Percentiles rank a stretch among this genome's conserved stretches.
Evolutionary conservation across 2,888 invertebrate species (phyloP).

Genomic region (Lasioglossum leucozonium): DNA sequence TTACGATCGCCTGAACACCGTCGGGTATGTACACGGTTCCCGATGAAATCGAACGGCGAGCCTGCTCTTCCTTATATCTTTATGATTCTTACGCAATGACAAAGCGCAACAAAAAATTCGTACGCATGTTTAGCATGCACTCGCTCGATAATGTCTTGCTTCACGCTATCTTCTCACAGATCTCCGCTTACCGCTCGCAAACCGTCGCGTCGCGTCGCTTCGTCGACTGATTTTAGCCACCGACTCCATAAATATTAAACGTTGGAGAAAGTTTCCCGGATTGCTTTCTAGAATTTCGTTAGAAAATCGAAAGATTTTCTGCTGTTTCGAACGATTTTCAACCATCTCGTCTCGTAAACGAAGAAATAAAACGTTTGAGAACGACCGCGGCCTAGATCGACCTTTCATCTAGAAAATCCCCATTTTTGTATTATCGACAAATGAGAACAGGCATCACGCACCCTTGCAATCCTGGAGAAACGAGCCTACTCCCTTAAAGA

Average conservation of each 20-base stretch:
- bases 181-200: background rate
- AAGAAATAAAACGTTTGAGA: too few relatives aligned
- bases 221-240: background rate
- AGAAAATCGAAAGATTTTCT: background rate
- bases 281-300: background rate
- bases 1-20: constrained; percentile 68
- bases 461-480: too few relatives aligned
- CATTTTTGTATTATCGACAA: too few relatives aligned
- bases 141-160: constrained; percentile 34
- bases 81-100: constrained; percentile 65
- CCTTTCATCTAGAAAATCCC: too few relatives aligned
- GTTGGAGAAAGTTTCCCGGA: background rate
- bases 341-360: too few relatives aligned
- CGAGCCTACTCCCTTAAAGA: too few relatives aligned
- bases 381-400: too few relatives aligned
- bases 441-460: too few relatives aligned
- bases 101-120: constrained; percentile 52
- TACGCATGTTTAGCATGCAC: constrained; percentile 17
- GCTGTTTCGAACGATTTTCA: background rate
- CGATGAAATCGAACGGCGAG: constrained; percentile 65
- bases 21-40: constrained; percentile 65
- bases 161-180: constrained; percentile 52
- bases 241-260: constrained; percentile 12
- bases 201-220: too few relatives aligned
- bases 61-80: constrained; percentile 69